phyloP scores from a whole-genome alignment of 2,113 vertebrate species.

The Benitochromis conjunctus region DNA sequence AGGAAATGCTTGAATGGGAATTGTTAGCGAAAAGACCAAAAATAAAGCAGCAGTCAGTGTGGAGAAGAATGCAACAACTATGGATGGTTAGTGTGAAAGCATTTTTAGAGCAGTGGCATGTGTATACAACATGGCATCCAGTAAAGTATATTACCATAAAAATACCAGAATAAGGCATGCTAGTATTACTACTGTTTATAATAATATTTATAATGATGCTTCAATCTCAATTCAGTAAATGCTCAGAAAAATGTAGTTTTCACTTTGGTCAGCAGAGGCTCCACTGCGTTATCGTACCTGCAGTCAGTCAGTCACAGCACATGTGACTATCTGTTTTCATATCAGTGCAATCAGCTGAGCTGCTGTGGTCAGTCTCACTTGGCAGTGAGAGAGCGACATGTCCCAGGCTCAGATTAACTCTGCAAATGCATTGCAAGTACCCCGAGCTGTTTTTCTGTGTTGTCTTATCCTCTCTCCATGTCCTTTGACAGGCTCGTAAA shows the following conservation, averaged over 20 bases:
- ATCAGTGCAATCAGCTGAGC: constrained; percentile 8
- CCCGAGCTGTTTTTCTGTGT: constrained; percentile 19
- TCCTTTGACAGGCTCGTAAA: constrained; percentile 49
- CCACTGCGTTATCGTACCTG: neutral
- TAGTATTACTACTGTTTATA: neutral
- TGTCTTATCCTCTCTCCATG: constrained; percentile 16
- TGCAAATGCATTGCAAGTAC: constrained; percentile 1
- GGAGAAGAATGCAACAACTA: neutral
- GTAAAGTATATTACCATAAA: neutral
- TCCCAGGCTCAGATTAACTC: constrained; percentile 23
- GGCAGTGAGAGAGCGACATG: neutral
- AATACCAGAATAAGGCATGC: neutral
- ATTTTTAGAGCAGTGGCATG: neutral
- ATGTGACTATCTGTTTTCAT: neutral
- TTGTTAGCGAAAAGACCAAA: accelerated
- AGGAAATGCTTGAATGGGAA: neutral
- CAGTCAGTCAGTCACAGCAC: neutral
- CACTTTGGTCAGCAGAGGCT: neutral
- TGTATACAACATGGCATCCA: neutral
- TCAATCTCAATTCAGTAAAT: neutral
- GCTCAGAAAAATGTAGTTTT: neutral
- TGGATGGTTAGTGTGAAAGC: neutral
- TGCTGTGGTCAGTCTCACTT: neutral
- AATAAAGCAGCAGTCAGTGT: neutral
- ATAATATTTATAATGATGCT: neutral